Conservation (phyloP, 2,113 vertebrate species). For the Puma concolor region DNA sequence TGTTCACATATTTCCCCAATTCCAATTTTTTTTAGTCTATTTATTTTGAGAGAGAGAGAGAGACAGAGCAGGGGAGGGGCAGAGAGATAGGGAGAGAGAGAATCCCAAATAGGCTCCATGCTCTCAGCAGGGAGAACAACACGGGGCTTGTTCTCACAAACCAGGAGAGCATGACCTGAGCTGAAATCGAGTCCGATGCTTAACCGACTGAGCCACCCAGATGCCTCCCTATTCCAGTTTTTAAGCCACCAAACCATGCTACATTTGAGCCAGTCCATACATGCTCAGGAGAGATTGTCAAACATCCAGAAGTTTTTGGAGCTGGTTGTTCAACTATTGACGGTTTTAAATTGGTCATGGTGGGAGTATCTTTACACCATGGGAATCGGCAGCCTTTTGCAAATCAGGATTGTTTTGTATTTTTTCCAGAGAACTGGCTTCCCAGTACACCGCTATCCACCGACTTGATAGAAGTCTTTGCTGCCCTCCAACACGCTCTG, state of each 20-base stretch:
- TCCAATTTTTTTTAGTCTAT: neutral
- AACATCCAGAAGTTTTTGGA: neutral
- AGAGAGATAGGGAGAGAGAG: no score
- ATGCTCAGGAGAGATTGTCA: neutral
- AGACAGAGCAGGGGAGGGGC: no score
- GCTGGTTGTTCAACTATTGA: neutral
- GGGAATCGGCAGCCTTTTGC: neutral
- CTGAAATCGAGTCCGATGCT: no score
- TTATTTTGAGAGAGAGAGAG: no score
- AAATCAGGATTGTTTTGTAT: neutral
- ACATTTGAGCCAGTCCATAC: neutral
- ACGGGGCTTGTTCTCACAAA: no score
- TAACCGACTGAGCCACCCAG: no score
- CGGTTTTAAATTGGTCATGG: neutral
- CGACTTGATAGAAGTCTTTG: neutral
- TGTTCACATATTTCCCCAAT: neutral
- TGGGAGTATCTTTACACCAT: constrained; percentile 8
- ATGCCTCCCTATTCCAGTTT: neutral
- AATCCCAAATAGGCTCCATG: no score
- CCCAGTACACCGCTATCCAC: neutral
- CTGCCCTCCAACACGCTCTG: neutral
- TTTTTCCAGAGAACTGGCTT: neutral
- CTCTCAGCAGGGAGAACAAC: no score
- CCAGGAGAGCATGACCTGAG: no score
- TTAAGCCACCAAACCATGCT: neutral